Conservation (phyloP, 2,888 invertebrate genomes). For the Orthosia incerta region DNA sequence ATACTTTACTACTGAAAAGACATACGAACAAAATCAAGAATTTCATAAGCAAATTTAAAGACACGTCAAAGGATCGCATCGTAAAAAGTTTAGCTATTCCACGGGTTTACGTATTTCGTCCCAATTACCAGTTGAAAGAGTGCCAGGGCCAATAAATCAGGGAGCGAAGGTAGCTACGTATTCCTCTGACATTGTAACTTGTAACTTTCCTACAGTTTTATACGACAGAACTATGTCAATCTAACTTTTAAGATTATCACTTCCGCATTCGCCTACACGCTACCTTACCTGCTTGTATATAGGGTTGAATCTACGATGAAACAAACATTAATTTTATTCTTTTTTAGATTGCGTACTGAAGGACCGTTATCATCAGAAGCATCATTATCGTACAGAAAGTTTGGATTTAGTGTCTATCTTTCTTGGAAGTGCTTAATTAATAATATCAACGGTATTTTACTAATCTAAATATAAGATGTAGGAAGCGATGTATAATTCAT, state of each 20-base stretch:
- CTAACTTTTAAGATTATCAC: slow-evolving; percentile 90
- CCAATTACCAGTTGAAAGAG: slow-evolving; percentile 86
- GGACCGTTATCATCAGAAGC: neutral
- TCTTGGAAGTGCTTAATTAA: slow-evolving; percentile 11
- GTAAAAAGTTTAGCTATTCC: slow-evolving; percentile 77
- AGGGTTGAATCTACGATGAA: slow-evolving; percentile 72
- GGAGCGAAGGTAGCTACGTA: slow-evolving; percentile 75
- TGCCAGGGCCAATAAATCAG: slow-evolving; percentile 85
- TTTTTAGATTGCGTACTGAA: neutral
- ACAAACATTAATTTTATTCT: slow-evolving; percentile 32
- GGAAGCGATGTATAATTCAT: slow-evolving; percentile 11
- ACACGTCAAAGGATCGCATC: slow-evolving; percentile 61
- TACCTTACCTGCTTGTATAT: slow-evolving; percentile 80
- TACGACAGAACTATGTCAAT: slow-evolving; percentile 89
- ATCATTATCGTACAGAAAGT: slow-evolving; percentile 18
- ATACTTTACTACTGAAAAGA: slow-evolving; percentile 23
- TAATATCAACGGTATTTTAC: slow-evolving; percentile 2
- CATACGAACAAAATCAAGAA: slow-evolving; percentile 51
- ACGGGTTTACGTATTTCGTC: slow-evolving; percentile 80
- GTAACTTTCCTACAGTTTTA: slow-evolving; percentile 85
- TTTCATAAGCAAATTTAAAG: slow-evolving; percentile 63
- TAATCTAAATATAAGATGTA: slow-evolving; percentile 5
- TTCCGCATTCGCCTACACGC: slow-evolving; percentile 83
- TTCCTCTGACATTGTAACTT: slow-evolving; percentile 85
- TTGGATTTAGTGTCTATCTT: neutral